Conservation (phyloP, 1,140 invertebrate genomes). For the Planococcus citri region DNA sequence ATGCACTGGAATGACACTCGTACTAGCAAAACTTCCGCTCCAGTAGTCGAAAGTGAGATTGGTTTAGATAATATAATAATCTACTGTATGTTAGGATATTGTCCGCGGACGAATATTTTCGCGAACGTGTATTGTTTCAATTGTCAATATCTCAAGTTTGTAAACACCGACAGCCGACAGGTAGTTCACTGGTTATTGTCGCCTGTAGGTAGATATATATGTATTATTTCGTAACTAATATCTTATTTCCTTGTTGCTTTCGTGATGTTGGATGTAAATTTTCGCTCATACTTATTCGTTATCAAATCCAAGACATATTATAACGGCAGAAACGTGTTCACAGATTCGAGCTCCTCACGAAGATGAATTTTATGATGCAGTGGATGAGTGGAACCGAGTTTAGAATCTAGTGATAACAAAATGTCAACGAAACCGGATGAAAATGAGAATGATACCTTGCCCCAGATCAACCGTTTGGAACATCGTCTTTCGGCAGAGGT, state of each 20-base stretch:
- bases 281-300: no score
- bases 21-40: neutral
- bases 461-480: neutral
- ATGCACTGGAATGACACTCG: slow-evolving; percentile 28
- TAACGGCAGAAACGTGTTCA: no score
- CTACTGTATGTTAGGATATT: neutral
- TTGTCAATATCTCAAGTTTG: no score
- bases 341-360: neutral
- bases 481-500: neutral
- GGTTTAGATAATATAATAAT: neutral
- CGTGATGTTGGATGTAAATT: no score
- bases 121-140: neutral
- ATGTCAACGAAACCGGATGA: neutral
- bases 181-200: no score
- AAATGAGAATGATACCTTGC: neutral
- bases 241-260: no score
- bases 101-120: no score
- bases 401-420: neutral
- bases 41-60: neutral
- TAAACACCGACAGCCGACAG: no score
- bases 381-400: slow-evolving; percentile 73
- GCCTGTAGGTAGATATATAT: no score
- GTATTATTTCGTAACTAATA: no score
- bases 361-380: slow-evolving; percentile 74
- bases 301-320: no score